These are phyloP conservation scores for Pemphigus obesinymphae DNA, from an alignment of 1,140 invertebrate genomes.

Conservation along the genomic window DNA sequence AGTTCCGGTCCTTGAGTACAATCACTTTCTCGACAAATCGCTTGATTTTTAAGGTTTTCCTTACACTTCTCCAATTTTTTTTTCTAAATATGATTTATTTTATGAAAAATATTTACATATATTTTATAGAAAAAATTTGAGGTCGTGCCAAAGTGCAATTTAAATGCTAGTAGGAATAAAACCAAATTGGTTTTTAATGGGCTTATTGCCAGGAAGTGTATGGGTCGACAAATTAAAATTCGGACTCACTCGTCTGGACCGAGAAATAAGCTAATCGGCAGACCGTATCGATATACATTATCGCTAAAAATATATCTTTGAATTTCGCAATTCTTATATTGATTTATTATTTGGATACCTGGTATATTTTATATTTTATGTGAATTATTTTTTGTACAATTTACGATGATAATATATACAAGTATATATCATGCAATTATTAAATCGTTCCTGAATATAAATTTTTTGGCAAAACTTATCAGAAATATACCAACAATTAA, in stretches of 20 bases:
- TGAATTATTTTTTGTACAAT: not conserved
- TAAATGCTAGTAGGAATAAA: not conserved
- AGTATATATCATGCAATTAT: not conserved
- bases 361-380: not conserved
- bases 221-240: not conserved
- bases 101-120: too few species aligned
- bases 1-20: not conserved
- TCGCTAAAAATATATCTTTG: slow-evolving; percentile 18
- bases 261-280: not conserved
- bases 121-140: not conserved
- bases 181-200: not conserved
- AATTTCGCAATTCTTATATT: not conserved
- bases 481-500: slow-evolving; percentile 1
- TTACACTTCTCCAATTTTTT: not conserved
- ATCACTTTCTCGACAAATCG: not conserved
- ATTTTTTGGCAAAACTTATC: slow-evolving; percentile 7
- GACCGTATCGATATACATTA: slow-evolving; percentile 1
- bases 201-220: not conserved
- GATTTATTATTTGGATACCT: not conserved
- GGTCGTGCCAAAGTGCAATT: not conserved
- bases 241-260: not conserved
- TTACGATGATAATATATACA: not conserved
- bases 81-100: not conserved
- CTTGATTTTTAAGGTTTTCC: not conserved
- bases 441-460: not conserved